These are phyloP conservation scores for Tachysurus fulvidraco DNA, from an alignment of 2,113 vertebrate genomes.

Conservation along the genomic window DNA sequence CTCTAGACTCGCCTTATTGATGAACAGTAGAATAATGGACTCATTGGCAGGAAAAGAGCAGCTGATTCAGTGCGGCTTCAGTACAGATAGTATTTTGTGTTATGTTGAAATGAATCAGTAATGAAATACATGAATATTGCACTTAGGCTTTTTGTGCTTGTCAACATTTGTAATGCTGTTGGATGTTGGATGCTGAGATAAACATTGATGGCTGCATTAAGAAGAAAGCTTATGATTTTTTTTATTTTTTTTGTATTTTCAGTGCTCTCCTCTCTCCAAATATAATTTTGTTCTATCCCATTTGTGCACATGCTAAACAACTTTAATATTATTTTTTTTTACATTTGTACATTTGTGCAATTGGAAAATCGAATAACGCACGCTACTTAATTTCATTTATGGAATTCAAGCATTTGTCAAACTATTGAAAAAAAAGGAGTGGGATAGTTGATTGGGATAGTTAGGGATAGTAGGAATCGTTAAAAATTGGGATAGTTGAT, in stretches of 20 bases:
- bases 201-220: background rate
- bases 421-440: background rate
- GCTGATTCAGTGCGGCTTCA: constrained; percentile 8
- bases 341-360: background rate
- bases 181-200: background rate
- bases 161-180: background rate
- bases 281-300: background rate
- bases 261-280: background rate
- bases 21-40: constrained; percentile 33
- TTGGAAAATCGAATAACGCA: background rate
- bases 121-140: constrained; percentile 5
- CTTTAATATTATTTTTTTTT: background rate
- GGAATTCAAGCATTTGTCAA: background rate
- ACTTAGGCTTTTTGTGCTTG: background rate
- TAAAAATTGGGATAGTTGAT: background rate
- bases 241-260: background rate
- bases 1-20: constrained; percentile 39
- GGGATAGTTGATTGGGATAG: background rate
- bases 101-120: constrained; percentile 8
- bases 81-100: constrained; percentile 36
- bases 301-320: background rate
- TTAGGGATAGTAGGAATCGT: too few species aligned
- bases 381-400: background rate
- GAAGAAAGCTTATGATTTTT: background rate
- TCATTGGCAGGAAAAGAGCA: constrained; percentile 16